Evolutionary conservation across 2,888 invertebrate species (phyloP).

Genomic region (Galerucella calmariensis): DNA sequence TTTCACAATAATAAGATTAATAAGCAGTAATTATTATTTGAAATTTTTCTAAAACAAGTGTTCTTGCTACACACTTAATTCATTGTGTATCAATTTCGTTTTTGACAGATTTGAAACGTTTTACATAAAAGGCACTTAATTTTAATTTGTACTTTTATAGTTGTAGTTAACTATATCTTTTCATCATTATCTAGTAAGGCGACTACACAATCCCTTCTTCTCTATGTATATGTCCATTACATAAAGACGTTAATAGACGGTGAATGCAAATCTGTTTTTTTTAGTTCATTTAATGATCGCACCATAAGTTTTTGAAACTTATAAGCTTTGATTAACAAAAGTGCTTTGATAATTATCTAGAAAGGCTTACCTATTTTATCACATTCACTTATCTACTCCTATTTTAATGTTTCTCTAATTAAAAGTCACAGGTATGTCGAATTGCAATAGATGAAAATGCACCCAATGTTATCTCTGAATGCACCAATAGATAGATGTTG

Average conservation of each 20-base stretch:
- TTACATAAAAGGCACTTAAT: background rate
- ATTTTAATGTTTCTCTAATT: background rate
- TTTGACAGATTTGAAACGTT: background rate
- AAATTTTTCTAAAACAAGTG: too few relatives aligned
- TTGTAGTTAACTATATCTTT: background rate
- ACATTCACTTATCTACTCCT: background rate
- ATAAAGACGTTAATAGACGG: background rate
- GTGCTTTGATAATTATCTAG: background rate
- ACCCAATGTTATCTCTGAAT: too few relatives aligned
- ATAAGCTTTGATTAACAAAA: background rate
- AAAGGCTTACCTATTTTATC: background rate
- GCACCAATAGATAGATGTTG: too few relatives aligned
- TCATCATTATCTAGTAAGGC: background rate
- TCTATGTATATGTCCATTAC: background rate
- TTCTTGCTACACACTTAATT: too few relatives aligned
- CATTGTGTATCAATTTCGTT: background rate
- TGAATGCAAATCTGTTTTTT: background rate
- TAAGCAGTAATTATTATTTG: too few relatives aligned
- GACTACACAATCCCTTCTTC: background rate
- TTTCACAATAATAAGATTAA: too few relatives aligned
- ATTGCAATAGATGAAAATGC: background rate
- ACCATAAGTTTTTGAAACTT: background rate
- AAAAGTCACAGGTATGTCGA: background rate
- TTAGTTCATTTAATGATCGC: background rate
- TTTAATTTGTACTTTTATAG: background rate